A percentile compares a stretch with the other conserved stretches of the same genome.
Conservation (phyloP, 2,797 vertebrate species). For the Artibeus jamaicensis region DNA sequence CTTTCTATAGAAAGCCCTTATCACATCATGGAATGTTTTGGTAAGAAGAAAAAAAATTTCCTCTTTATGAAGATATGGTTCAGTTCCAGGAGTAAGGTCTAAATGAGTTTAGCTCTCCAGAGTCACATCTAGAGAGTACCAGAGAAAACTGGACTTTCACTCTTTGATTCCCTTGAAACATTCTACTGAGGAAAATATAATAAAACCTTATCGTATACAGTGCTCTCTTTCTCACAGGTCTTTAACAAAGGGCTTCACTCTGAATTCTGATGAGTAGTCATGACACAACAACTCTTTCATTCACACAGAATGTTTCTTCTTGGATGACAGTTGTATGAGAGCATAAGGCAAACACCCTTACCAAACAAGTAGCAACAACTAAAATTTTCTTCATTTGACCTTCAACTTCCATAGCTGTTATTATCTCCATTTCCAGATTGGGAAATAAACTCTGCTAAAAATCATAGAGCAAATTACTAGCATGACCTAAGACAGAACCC, state of each 20-base stretch:
- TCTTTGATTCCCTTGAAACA: not conserved
- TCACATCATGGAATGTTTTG: conserved; percentile 49
- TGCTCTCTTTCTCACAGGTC: not conserved
- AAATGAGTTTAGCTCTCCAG: not conserved
- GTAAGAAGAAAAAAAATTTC: not conserved
- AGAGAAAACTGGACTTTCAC: not conserved
- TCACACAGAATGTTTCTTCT: not conserved
- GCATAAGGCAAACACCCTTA: not conserved
- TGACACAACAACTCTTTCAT: not conserved
- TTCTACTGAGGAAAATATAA: not conserved
- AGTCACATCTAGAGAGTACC: not conserved
- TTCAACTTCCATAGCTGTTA: not conserved
- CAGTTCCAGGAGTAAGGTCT: not conserved
- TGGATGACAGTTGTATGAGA: not conserved
- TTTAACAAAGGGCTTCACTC: not conserved
- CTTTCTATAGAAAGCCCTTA: not conserved
- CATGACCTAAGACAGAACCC: not conserved
- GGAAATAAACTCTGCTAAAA: not conserved
- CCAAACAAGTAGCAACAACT: not conserved
- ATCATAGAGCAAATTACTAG: not conserved
- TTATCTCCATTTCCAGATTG: not conserved
- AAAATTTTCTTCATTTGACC: not conserved
- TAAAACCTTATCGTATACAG: not conserved
- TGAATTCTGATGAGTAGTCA: not conserved
- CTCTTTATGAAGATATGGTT: not conserved